Evolutionary conservation across 2,888 invertebrate genomes (phyloP), one percentile per base, ranked within the genome.

Genomic region (Volucella zonaria): DNA sequence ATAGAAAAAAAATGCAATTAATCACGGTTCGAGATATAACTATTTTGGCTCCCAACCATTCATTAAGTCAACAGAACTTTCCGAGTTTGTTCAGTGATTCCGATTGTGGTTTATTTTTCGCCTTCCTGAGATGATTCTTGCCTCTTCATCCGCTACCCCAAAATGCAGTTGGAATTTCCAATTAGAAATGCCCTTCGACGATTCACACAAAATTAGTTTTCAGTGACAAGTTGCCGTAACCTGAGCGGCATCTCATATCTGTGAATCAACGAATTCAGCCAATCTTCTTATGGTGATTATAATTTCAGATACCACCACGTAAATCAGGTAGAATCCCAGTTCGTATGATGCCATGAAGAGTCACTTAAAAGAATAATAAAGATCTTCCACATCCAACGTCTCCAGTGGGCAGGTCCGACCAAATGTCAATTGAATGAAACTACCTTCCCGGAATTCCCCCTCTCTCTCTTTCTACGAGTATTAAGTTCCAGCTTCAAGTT

Each of bases 51-150:
- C 54, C 70, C 64, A 75, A 83, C 75, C 79, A 79, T 79, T 80
- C 75, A 79, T 80, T 83, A 83, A 83, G 83, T 83, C 83, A 83
- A 80, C 75, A 80, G 52, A 83, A 83, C 78, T 80, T 80, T 71
- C 23, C 45, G 54, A 75, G 68, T 83, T 75, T 75, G 68, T 45
- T 79, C 79, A 71, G 58, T 64, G 78, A 82, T 79, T 64, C 64
- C 58, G 59, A 77, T 11, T 40, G 40, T 23, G 58, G 15, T 10
- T 43, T 10, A 51, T 51, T 51, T 45, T 31, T 31, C 45, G 54
- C 12, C 52, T 51, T 49, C 58, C 59, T 59, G 49, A 12, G 66
- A 58, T 71, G 68, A 54, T 73, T 70, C 38, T 45, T 71, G 68
- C 47, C 78, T 70, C 43, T 45, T 76, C 43, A 11, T 8, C 66